These are phyloP conservation scores for Cataglyphis cursor DNA, from an alignment of 2,888 invertebrate genomes.

Conservation along the genomic window DNA sequence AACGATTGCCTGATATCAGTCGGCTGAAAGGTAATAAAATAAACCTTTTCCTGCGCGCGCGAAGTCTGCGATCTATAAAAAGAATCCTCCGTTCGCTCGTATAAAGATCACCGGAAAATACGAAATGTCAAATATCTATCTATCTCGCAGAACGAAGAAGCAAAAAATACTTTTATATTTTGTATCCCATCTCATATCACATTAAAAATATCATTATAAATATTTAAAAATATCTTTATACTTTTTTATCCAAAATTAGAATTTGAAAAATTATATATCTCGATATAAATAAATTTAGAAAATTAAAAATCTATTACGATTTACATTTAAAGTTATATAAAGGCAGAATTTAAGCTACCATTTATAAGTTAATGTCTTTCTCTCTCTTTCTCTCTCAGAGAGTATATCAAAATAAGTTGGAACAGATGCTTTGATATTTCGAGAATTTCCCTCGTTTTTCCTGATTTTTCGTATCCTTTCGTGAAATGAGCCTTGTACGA, in stretches of 20 bases:
- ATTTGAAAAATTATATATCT: background rate
- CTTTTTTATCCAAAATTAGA: background rate
- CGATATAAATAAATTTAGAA: background rate
- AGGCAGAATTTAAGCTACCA: background rate
- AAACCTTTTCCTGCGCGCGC: conserved; percentile 64
- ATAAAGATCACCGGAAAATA: conserved; percentile 55
- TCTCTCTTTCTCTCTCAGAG: no score
- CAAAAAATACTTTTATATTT: background rate
- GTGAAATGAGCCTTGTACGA: background rate
- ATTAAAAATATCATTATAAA: background rate
- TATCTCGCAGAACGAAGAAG: no score
- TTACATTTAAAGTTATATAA: background rate
- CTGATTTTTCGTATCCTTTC: conserved; percentile 17
- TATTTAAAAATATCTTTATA: no score
- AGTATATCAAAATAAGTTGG: background rate
- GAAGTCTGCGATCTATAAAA: conserved; percentile 59
- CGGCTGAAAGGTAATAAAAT: conserved; percentile 72
- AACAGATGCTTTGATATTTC: background rate
- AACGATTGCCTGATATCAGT: conserved; percentile 75
- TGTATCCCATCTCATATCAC: background rate
- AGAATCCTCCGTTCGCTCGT: conserved; percentile 40
- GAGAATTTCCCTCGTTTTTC: background rate
- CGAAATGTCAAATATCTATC: conserved; percentile 65
- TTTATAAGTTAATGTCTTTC: background rate
- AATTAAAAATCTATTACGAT: background rate